Evolutionary conservation across 2,888 invertebrate genomes (phyloP).

Genomic region (Trachelus stipa): DNA sequence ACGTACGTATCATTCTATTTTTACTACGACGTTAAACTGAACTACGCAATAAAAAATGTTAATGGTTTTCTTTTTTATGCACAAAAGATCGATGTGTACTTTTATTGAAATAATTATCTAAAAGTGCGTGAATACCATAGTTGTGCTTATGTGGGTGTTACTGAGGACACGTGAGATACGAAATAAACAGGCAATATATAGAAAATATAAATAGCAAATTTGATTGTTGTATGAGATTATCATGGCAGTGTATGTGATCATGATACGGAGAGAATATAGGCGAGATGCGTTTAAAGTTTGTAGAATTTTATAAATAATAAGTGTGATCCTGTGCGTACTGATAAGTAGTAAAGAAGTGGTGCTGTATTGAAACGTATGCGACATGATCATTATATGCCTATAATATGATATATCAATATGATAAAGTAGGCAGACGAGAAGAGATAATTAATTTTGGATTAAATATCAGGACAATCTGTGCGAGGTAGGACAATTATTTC

Average conservation of each 20-base stretch:
- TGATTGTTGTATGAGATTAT: not conserved
- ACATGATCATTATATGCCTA: not conserved
- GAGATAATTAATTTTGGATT: not conserved
- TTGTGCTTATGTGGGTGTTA: not conserved
- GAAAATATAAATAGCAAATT: slow-evolving; percentile 1
- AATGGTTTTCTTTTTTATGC: not conserved
- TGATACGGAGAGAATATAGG: not conserved
- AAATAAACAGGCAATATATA: not conserved
- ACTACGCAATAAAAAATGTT: not conserved
- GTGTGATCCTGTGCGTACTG: not conserved
- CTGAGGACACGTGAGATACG: not conserved
- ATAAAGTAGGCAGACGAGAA: not conserved
- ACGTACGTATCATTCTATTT: not conserved
- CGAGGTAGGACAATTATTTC: not conserved
- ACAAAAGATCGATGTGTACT: not conserved
- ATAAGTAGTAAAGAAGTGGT: not conserved
- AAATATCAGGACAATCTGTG: not conserved
- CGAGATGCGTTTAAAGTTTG: not conserved
- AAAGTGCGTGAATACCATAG: not conserved
- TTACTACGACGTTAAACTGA: not conserved
- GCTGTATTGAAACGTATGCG: not conserved
- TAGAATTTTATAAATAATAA: not conserved
- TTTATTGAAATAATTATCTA: not conserved
- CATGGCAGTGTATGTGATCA: not conserved
- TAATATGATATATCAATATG: not conserved